Evolutionary conservation across 2,888 invertebrate genomes (phyloP).

Genomic region (Leptinotarsa haldemani): DNA sequence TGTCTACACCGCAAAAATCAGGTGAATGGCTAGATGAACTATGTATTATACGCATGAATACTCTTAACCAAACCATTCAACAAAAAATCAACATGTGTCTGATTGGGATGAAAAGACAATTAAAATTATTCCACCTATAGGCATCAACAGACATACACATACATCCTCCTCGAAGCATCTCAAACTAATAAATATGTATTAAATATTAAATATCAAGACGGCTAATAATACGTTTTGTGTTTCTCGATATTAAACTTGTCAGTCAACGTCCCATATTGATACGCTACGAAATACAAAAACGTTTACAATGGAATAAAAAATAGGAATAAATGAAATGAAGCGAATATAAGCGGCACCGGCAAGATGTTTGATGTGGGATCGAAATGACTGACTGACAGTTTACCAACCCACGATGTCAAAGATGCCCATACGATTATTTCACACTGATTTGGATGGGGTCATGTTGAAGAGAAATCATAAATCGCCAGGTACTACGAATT

Average conservation of each 20-base stretch:
- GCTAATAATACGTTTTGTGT: slow-evolving; percentile 60
- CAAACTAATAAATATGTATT: slow-evolving; percentile 62
- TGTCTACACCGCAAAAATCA: not conserved
- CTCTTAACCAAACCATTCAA: not conserved
- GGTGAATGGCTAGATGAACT: not conserved
- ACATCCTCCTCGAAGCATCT: slow-evolving; percentile 42
- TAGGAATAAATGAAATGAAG: slow-evolving; percentile 56
- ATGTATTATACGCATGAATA: not conserved
- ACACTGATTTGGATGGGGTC: slow-evolving; percentile 39
- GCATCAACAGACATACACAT: slow-evolving; percentile 29
- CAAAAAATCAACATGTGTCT: slow-evolving; percentile 13
- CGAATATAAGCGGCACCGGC: slow-evolving; percentile 54
- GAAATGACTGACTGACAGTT: slow-evolving; percentile 58
- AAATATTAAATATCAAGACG: slow-evolving; percentile 59
- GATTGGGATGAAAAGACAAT: slow-evolving; percentile 37
- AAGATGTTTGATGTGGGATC: slow-evolving; percentile 57
- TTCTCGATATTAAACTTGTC: slow-evolving; percentile 58
- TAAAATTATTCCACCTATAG: slow-evolving; percentile 35
- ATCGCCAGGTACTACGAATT: too few species aligned
- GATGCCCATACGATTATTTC: slow-evolving; percentile 50
- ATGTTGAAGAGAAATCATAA: not conserved
- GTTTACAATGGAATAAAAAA: slow-evolving; percentile 39
- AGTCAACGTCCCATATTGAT: slow-evolving; percentile 58
- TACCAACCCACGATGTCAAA: slow-evolving; percentile 57
- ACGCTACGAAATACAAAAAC: slow-evolving; percentile 46